Percentiles rank a stretch among this genome's conserved stretches.
These are phyloP conservation scores for Nasonovia ribisnigri DNA, from an alignment of 2,888 invertebrate genomes.

Conservation along the genomic window DNA sequence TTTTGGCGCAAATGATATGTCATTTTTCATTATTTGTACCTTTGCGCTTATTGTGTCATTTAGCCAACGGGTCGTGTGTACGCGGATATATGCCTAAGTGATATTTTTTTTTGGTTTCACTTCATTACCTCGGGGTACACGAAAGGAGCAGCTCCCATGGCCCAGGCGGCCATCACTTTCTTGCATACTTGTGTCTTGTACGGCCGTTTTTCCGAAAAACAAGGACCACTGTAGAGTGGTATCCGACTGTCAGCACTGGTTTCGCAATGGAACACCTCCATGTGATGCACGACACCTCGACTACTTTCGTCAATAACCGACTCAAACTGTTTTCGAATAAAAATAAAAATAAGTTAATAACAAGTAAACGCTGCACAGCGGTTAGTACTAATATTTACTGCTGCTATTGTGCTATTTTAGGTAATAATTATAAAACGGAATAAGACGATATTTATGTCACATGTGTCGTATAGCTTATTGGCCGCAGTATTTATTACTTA, in stretches of 20 bases:
- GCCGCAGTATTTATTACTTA: neutral
- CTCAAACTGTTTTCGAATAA: slow-evolving; percentile 78
- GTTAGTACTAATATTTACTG: neutral
- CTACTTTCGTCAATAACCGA: slow-evolving; percentile 84
- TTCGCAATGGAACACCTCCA: slow-evolving; percentile 98
- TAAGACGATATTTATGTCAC: neutral
- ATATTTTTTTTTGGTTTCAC: neutral
- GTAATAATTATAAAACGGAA: neutral
- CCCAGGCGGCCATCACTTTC: slow-evolving; percentile 95
- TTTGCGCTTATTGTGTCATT: too few relatives aligned
- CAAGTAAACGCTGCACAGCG: neutral
- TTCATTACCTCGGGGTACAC: slow-evolving; percentile 78
- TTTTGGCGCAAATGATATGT: too few relatives aligned
- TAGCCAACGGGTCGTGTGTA: neutral
- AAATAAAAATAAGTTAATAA: neutral
- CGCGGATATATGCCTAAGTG: neutral
- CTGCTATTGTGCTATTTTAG: neutral
- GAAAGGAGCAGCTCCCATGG: slow-evolving; percentile 95
- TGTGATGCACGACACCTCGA: slow-evolving; percentile 94
- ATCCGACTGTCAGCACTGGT: slow-evolving; percentile 77
- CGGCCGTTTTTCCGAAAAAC: slow-evolving; percentile 82
- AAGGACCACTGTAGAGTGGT: slow-evolving; percentile 83
- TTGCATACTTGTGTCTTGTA: slow-evolving; percentile 82
- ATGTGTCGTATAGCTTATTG: neutral
- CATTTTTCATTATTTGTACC: too few relatives aligned